A percentile compares a stretch with the other conserved stretches of the same genome.
These are phyloP conservation scores for Cephalotes varians DNA, from an alignment of 2,888 invertebrate genomes.

Conservation along the genomic window DNA sequence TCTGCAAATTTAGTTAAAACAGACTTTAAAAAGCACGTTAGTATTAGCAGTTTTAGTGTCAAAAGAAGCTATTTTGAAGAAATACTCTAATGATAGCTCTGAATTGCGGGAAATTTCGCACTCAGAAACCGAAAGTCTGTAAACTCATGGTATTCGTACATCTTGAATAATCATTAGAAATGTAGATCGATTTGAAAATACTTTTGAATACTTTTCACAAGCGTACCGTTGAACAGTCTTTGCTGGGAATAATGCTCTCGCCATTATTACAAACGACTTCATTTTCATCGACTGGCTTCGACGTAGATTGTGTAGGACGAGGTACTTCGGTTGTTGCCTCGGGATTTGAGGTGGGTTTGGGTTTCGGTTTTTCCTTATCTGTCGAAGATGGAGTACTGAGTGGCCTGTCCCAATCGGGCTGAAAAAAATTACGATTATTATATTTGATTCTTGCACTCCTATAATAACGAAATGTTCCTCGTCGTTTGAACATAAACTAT, in stretches of 20 bases:
- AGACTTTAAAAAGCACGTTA: not conserved
- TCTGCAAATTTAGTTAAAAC: not conserved
- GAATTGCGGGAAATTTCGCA: not conserved
- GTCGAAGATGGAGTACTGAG: conserved; percentile 88
- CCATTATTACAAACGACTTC: conserved; percentile 86
- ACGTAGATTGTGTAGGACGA: conserved; percentile 62
- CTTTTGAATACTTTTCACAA: not conserved
- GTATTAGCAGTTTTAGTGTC: not conserved
- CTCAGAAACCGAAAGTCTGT: not conserved
- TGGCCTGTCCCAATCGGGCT: conserved; percentile 94
- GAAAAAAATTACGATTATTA: conserved; percentile 64
- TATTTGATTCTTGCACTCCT: not conserved
- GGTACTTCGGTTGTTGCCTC: conserved; percentile 73
- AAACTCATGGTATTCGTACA: not conserved
- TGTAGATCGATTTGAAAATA: not conserved
- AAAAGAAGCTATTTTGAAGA: not conserved
- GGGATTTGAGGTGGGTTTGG: conserved; percentile 13
- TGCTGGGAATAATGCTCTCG: conserved; percentile 87
- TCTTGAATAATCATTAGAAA: not conserved
- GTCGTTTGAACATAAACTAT: not conserved
- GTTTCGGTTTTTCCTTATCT: conserved; percentile 40
- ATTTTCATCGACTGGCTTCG: conserved; percentile 70
- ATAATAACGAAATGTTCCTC: not conserved
- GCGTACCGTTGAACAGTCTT: conserved; percentile 88
- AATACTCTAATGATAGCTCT: not conserved